Conservation (phyloP, 1,140 invertebrate species). For the Atta cephalotes region DNA sequence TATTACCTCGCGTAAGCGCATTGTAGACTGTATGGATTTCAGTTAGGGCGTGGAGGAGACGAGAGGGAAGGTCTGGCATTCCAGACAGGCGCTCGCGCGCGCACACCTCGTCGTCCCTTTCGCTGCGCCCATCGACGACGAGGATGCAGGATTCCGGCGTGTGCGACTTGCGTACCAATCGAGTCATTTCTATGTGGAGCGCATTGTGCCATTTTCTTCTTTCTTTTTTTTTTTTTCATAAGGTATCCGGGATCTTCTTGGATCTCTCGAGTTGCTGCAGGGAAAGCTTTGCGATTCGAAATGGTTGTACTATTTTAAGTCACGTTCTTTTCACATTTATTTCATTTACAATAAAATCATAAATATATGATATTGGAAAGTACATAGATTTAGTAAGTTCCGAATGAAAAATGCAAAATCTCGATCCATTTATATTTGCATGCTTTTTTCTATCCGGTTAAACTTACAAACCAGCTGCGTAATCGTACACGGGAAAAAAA, state of each 20-base stretch:
- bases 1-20: slow-evolving; percentile 54
- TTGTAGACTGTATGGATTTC: slow-evolving; percentile 53
- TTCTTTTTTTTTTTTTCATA: not conserved
- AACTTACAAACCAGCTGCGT: too few species aligned
- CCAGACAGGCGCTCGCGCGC: slow-evolving; percentile 9
- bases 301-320: slow-evolving; percentile 13
- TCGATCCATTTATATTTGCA: not conserved
- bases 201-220: not conserved
- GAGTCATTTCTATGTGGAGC: slow-evolving; percentile 35
- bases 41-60: not conserved
- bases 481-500: too few species aligned
- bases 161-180: slow-evolving; percentile 45
- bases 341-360: not conserved
- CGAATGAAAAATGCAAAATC: not conserved
- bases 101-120: slow-evolving; percentile 41
- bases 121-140: slow-evolving; percentile 31
- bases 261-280: too few species aligned
- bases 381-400: not conserved
- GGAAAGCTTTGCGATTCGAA: not conserved
- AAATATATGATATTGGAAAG: not conserved
- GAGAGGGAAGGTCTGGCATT: slow-evolving; percentile 40
- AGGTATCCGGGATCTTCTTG: not conserved
- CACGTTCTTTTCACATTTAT: not conserved
- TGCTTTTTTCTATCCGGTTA: not conserved
- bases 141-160: not conserved